Evolutionary conservation across 1,140 invertebrate genomes (phyloP), one percentile per base, ranked within the genome.

Genomic region (Pseudomyrmex flavicornis): DNA sequence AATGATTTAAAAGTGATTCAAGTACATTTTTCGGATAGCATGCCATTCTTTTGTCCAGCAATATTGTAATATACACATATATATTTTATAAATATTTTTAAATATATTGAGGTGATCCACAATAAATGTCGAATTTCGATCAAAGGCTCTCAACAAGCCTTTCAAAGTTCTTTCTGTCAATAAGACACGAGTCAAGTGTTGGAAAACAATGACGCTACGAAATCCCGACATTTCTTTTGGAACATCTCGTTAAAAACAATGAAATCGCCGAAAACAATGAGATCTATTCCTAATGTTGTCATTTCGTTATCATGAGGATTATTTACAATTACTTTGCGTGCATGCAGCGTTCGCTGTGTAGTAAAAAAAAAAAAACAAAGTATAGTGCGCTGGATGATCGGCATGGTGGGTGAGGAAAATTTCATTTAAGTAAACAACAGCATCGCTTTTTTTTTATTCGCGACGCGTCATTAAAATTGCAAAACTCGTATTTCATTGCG

Each of bases 281-380:
- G 44, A 79, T 54, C 50, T 76, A 84, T 61, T 50, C 2, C 22
- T 74, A 74, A 66, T 17, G 74, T 69, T 70, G 69, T 58, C 52
- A 63, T 83, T 44, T 15, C 54, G 26, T 58, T 77, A 66, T 8
- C 26, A 46, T 61, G 15, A 13, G 8, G 20, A 70, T 77, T 88
- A 87, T 88, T 87, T 88, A 88, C 86, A 88, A 68, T 69, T 85
- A 82, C 48, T 77, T 63, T 79, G 12, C 59, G 20, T 26, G 84
- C 84, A 22, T 66, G 74, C 48, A 48, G 52, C n/a, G 56, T 63
- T 62, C 54, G 46, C 13, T 46, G 48, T 52, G 52, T 75, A 59
- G 82, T 9, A 52, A 44, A 20, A 15, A 26, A 44, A 20, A 46
- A 50, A 48, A 17, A 17, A 17, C 4, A 35, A 35, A 0, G 4